phyloP scores from a whole-genome alignment of 2,797 vertebrate genomes.

The Anguilla marmorata region DNA sequence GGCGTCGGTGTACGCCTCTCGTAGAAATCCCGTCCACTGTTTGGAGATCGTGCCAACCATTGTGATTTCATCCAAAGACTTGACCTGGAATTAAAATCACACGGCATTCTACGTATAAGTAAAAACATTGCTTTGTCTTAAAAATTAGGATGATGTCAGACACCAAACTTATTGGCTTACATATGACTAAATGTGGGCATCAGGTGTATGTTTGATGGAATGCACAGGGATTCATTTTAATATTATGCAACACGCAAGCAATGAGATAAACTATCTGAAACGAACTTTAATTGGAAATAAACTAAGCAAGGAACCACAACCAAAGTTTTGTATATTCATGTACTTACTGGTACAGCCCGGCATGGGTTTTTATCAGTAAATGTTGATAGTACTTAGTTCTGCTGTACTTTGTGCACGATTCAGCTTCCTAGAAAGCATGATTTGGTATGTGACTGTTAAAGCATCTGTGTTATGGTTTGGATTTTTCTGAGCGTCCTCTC shows the following conservation, averaged over 20 bases:
- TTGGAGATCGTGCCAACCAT: constrained; percentile 71
- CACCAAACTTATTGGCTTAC: background rate
- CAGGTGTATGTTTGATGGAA: background rate
- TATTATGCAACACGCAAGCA: background rate
- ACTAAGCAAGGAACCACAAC: background rate
- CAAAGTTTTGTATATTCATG: background rate
- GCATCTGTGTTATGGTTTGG: background rate
- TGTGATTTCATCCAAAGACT: constrained; percentile 61
- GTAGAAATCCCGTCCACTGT: constrained; percentile 75
- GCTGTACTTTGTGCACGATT: background rate
- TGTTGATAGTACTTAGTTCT: background rate
- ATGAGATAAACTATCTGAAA: background rate
- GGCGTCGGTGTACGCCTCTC: constrained; percentile 65
- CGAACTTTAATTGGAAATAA: background rate
- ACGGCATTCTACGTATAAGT: background rate
- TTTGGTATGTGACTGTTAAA: background rate
- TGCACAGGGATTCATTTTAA: background rate
- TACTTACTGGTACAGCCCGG: background rate
- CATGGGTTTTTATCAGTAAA: background rate
- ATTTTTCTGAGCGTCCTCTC: no score
- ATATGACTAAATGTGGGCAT: background rate
- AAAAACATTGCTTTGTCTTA: background rate
- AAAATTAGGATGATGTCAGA: background rate
- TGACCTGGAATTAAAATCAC: constrained; percentile 58
- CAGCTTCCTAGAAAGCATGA: background rate